These are phyloP conservation scores for Pantherophis alleghaniensis DNA, from an alignment of 2,797 vertebrate genomes.

Conservation along the genomic window DNA sequence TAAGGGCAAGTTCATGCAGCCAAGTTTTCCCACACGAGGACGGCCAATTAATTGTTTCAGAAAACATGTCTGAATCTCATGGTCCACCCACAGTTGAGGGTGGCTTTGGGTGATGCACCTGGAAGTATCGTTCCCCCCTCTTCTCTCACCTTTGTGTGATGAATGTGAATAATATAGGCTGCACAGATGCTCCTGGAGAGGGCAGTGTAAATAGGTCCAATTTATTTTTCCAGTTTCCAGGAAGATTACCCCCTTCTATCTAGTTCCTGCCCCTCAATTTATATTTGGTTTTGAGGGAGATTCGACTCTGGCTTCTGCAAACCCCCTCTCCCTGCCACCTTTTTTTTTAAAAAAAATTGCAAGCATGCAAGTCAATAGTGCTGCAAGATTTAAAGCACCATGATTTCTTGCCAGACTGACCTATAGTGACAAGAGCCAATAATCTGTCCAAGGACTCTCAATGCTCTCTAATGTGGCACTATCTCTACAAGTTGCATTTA, in stretches of 20 bases:
- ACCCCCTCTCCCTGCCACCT: neutral
- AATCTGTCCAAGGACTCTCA: neutral
- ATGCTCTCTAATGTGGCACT: neutral
- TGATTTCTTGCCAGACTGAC: neutral
- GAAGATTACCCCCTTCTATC: neutral
- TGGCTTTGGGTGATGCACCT: neutral
- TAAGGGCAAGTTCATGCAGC: neutral
- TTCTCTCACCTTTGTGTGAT: neutral
- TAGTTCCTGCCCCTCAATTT: neutral
- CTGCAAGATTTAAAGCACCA: neutral
- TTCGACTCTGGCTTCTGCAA: neutral
- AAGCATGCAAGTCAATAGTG: neutral
- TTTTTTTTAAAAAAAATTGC: neutral
- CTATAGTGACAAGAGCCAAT: neutral
- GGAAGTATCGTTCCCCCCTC: neutral
- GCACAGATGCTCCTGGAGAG: neutral
- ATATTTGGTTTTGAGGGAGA: neutral
- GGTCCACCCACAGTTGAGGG: neutral
- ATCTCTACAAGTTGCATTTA: slow-evolving; percentile 12
- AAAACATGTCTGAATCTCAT: neutral
- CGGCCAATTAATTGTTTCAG: neutral
- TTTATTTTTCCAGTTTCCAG: neutral
- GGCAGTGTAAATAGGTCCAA: neutral
- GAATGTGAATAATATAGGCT: neutral
- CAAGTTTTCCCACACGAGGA: neutral